A percentile compares a stretch with the other conserved stretches of the same genome.
Evolutionary conservation across 2,888 invertebrate species (phyloP).

Genomic region (Eudemis profundana): DNA sequence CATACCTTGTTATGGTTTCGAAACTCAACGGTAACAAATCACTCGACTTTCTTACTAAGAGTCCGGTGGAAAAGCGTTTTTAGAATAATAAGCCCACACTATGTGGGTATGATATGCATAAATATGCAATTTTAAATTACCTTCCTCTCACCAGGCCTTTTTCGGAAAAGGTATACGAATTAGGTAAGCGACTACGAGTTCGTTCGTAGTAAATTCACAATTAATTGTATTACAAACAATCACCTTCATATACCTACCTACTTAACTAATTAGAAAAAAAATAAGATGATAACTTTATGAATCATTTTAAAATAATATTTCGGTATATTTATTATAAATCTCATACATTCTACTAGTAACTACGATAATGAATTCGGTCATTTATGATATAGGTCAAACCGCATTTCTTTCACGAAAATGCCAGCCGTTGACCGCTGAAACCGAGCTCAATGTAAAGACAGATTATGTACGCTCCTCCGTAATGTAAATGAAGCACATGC

Average conservation of each 20-base stretch:
- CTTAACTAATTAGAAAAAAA: background rate
- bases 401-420: background rate
- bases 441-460: background rate
- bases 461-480: conserved; percentile 26
- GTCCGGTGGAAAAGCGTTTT: conserved; percentile 40
- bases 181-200: background rate
- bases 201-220: background rate
- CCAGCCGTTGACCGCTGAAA: conserved; percentile 22
- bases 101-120: conserved; percentile 37
- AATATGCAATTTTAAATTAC: conserved; percentile 33
- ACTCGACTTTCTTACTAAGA: conserved; percentile 50
- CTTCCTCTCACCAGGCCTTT: conserved; percentile 26
- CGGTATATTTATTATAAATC: background rate
- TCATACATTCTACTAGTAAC: background rate
- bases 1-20: conserved; percentile 35
- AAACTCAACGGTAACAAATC: conserved; percentile 49
- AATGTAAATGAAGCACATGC: conserved; percentile 41
- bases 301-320: too few relatives aligned
- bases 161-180: conserved; percentile 5
- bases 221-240: too few relatives aligned
- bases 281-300: too few relatives aligned
- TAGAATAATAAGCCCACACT: conserved; percentile 41
- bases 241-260: background rate
- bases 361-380: background rate
- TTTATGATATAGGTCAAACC: conserved; percentile 3